Evolutionary conservation across 2,888 invertebrate species (phyloP), one percentile per base, ranked within the genome.

Genomic region (Chouioia cunea): DNA sequence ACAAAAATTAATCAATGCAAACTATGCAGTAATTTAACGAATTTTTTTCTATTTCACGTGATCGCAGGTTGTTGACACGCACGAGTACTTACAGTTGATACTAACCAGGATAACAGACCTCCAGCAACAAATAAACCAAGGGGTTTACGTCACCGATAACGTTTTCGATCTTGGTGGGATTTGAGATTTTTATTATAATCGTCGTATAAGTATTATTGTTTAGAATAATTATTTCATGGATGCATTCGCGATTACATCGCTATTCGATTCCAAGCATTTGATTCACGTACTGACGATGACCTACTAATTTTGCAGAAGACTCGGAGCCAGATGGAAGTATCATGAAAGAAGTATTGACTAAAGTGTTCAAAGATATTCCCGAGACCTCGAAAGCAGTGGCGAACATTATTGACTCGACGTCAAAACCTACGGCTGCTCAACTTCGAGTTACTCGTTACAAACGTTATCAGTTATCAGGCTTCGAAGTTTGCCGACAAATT

Each of bases 361-460:
- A 82, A 72, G 82, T 85, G 4, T 85, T 85, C 59, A 77, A 81
- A 70, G 79, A 84, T 57, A 76, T 84, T 3, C 85, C 85, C 0
- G 84, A 82, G 0, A 78, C 83, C 0, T 77, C 83, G 0, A 72
- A 75, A 2, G 70, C 79, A 0, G 73, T 80, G 0, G 64, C 75
- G 0, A 70, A 76, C 10, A 77, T 79, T 58, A 78, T 83, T 69
- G 77, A 81, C 53, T 77, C 79, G 56, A 79, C 76, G 18, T 77
- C 77, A 6, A 77, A 73, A 50, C 75, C 78, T 15, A 74, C 58
- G 3, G 71, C 75, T 47, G 72, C 78, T 0, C 78, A 80, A 68
- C 54, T 81, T 0, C 75, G 79, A 43, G 76, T 73, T 15, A 77
- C 81, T 67, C 79, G 79, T 10, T 76, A 69, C 52, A 84, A 83